Percentiles rank a stretch among this genome's conserved stretches.
phyloP scores from a whole-genome alignment of 2,888 invertebrate genomes.

The Pinctada fucata region DNA sequence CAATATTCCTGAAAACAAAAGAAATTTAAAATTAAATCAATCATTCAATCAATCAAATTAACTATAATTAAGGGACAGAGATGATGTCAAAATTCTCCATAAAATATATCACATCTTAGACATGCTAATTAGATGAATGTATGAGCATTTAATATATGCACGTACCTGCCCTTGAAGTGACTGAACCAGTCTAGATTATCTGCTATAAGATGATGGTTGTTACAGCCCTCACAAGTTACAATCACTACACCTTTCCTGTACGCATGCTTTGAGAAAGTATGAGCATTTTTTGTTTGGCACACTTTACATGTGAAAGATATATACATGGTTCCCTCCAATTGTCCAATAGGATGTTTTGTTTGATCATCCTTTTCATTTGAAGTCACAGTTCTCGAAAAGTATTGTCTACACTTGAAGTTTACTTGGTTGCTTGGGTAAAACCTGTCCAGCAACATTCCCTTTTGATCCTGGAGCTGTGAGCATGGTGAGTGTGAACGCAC shows the following conservation, averaged over 20 bases:
- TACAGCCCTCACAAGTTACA: constrained; percentile 91
- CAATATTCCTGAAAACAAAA: constrained; percentile 84
- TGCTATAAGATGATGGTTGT: constrained; percentile 94
- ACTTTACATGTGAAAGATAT: constrained; percentile 93
- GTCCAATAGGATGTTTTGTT: constrained; percentile 23
- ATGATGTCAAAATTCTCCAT: no score
- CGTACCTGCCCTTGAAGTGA: constrained; percentile 79
- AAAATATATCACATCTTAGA: no score
- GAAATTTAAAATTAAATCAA: constrained; percentile 4
- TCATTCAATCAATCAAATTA: not conserved
- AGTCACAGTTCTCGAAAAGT: no score
- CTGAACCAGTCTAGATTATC: constrained; percentile 97
- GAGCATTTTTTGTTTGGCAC: constrained; percentile 86
- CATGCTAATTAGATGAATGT: no score
- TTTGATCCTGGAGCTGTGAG: no score
- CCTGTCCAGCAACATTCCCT: no score
- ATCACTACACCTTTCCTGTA: constrained; percentile 95
- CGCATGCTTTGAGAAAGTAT: constrained; percentile 89
- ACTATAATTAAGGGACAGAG: not conserved
- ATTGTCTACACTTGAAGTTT: no score
- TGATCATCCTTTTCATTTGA: no score
- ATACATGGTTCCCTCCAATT: constrained; percentile 52
- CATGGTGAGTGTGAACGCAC: no score
- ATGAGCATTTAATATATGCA: no score
- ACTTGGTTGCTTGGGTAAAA: no score